These are phyloP conservation scores for Pseudomyrmex gracilis DNA, from an alignment of 1,140 invertebrate species.

Conservation along the genomic window DNA sequence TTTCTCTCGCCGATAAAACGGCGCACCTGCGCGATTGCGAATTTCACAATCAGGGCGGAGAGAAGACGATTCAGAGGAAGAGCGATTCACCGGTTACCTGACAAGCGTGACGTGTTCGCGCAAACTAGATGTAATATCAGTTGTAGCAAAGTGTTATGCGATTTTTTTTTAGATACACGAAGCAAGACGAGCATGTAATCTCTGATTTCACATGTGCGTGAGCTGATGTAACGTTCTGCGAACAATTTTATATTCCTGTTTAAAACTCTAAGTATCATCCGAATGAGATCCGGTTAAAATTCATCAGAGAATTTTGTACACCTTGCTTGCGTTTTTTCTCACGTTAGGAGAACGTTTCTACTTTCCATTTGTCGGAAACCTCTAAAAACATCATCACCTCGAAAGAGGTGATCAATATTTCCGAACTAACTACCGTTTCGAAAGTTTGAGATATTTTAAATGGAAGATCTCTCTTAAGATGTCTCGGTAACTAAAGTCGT, in stretches of 20 bases:
- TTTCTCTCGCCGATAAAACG: conserved; percentile 11
- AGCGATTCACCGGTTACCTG: conserved; percentile 38
- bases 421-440: neutral
- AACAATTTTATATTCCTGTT: neutral
- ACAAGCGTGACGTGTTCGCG: conserved; percentile 56
- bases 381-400: neutral
- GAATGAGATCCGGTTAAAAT: neutral
- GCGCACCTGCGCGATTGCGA: conserved; percentile 62
- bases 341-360: neutral
- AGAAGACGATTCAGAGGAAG: conserved; percentile 15
- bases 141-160: conserved; percentile 43
- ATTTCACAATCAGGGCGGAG: conserved; percentile 10
- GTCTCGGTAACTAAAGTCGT: conserved; percentile 58
- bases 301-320: neutral
- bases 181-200: neutral
- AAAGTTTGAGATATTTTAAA: conserved; percentile 43
- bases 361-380: neutral
- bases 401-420: neutral
- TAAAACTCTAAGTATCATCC: neutral
- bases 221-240: neutral
- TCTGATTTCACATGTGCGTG: too few relatives aligned
- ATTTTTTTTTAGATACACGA: conserved; percentile 21
- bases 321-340: neutral
- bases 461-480: conserved; percentile 31
- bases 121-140: conserved; percentile 47